These are phyloP conservation scores for Heteronetta atricapilla DNA, from an alignment of 2,113 vertebrate species.

Conservation along the genomic window DNA sequence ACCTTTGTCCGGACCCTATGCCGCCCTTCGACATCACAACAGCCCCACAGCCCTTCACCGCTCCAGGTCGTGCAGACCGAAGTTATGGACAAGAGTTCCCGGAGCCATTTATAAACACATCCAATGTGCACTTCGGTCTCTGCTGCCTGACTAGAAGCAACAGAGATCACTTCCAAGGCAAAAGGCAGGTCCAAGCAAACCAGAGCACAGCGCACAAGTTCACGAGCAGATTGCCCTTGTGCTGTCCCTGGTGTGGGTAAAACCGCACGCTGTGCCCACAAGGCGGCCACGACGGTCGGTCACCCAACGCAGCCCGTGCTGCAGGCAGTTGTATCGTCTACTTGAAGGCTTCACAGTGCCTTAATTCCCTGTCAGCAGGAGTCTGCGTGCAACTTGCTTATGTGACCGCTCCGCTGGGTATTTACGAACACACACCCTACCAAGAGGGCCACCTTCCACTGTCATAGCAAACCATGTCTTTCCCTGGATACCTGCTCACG, in stretches of 20 bases:
- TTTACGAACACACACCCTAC: accelerated
- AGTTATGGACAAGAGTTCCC: background rate
- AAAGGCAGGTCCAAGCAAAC: background rate
- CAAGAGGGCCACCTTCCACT: background rate
- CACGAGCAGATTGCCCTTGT: accelerated
- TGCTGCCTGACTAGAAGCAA: background rate
- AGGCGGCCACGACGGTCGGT: accelerated
- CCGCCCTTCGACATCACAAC: accelerated
- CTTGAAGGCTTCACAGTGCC: accelerated
- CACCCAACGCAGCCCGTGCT: background rate
- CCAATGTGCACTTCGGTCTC: accelerated
- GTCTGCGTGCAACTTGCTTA: no score
- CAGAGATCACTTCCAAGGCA: background rate
- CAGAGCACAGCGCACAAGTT: background rate
- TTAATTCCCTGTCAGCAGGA: background rate
- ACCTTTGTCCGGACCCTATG: accelerated
- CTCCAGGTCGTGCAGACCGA: background rate
- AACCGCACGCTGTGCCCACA: accelerated
- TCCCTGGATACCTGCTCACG: background rate
- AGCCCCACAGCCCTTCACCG: accelerated
- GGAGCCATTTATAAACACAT: background rate
- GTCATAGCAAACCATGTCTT: background rate
- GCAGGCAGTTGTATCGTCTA: accelerated
- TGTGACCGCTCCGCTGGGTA: accelerated
- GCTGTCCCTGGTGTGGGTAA: accelerated